Evolutionary conservation across 2,797 vertebrate species (phyloP), one percentile per base, ranked within the genome.

Genomic region (Tragopan temminckii): DNA sequence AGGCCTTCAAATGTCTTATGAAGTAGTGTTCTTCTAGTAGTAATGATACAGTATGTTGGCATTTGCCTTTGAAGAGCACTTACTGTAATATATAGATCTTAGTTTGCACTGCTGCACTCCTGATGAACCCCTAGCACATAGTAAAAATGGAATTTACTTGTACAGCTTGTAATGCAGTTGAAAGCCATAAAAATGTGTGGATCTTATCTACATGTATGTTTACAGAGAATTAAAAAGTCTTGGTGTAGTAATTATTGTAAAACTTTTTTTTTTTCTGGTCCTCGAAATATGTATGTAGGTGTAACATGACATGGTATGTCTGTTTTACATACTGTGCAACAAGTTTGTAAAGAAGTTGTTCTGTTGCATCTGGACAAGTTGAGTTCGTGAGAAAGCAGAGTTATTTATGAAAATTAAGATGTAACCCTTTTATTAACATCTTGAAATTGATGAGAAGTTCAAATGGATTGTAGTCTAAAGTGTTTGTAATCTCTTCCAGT

Each of bases 401-500:
- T 27, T 42, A n/a, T 19, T 5, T 24, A 17, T 45, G 36, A 69
- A 69, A 52, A 38, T 52, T 31, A 52, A 21, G 13, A 35, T 23
- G 36, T 33, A 24, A 18, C 35, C 64, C 17, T 76, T 86, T 82
- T 55, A 35, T 29, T 89, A 67, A 58, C 4, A 3, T 80, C 20
- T 71, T 80, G 58, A 85, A 83, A 71, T 6, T 85, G 62, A 24
- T 55, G 46, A 80, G 52, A 67, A 92, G 58, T 87, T 9, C 8
- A 43, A 58, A 78, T 48, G 24, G 13, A 67, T 19, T 52, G 25
- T 89, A 55, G 31, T 85, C 46, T 94, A 72, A 97, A 85, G 25
- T 42, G 36, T 64, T 18, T 89, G 42, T 95, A 27, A 88, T 97
- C 72, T 97, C 71, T 97, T 97, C 25, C 97, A 99, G 99, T 21